phyloP scores from a whole-genome alignment of 2,113 vertebrate genomes.

The Phalacrocorax brasilianus region DNA sequence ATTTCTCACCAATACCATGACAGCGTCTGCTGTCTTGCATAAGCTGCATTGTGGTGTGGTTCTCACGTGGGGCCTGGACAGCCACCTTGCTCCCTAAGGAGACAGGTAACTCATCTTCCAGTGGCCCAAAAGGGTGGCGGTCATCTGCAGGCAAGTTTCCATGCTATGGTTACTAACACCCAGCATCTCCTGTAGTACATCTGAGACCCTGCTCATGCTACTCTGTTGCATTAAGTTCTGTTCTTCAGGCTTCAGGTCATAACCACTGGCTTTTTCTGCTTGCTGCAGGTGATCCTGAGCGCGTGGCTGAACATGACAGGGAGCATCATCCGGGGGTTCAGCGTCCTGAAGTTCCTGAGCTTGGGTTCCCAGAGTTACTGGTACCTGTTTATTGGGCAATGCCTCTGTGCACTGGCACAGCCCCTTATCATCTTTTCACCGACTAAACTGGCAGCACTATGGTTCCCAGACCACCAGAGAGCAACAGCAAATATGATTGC shows the following conservation, averaged over 20 bases:
- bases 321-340: conserved; percentile 74
- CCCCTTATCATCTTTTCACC: conserved; percentile 90
- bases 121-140: background rate
- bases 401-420: conserved; percentile 86
- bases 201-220: background rate
- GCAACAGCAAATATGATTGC: conserved; percentile 90
- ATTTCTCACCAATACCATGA: background rate
- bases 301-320: conserved; percentile 89
- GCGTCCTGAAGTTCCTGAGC: background rate
- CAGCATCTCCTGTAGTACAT: background rate
- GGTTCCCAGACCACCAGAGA: conserved; percentile 93
- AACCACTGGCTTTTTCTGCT: background rate
- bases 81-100: background rate
- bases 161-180: background rate
- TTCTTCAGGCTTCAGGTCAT: background rate
- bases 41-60: background rate
- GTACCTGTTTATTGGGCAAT: conserved; percentile 84
- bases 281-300: conserved; percentile 81
- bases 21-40: background rate
- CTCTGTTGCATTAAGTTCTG: background rate
- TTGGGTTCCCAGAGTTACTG: conserved; percentile 15
- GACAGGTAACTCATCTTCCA: background rate
- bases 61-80: background rate
- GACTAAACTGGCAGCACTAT: conserved; percentile 90
- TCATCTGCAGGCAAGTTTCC: background rate